Percentiles rank a stretch among this genome's conserved stretches.
Evolutionary conservation across 2,888 invertebrate species (phyloP).

Genomic region (Calliopum simillimum): DNA sequence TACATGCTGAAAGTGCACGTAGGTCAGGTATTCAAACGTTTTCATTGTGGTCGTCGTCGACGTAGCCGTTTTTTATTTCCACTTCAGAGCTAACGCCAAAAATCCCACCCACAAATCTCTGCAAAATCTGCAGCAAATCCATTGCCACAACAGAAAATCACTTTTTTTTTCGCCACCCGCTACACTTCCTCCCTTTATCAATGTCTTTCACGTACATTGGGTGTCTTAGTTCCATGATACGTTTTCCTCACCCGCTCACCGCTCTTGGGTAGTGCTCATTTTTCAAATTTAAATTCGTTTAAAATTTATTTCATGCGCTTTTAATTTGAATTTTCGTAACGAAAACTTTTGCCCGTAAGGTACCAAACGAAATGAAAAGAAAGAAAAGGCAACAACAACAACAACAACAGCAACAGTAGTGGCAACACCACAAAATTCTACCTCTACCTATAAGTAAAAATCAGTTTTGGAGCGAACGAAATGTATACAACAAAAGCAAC

Average conservation of each 20-base stretch:
- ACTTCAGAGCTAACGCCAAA: conserved; percentile 6
- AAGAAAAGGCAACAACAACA: neutral
- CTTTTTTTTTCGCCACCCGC: neutral
- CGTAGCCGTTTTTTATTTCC: neutral
- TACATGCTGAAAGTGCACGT: neutral
- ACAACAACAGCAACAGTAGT: neutral
- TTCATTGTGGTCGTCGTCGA: neutral
- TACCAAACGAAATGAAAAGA: too few species aligned
- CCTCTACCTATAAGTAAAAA: too few species aligned
- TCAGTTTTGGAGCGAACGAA: too few species aligned
- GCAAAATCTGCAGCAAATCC: neutral
- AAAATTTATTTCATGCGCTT: conserved; percentile 58
- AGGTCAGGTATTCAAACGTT: neutral
- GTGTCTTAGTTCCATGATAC: neutral
- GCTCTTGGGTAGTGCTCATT: neutral
- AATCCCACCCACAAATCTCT: neutral
- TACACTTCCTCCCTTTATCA: neutral
- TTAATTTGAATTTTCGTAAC: conserved; percentile 51
- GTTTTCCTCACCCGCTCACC: neutral
- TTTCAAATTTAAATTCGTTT: conserved; percentile 47
- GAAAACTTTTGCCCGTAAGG: conserved; percentile 3
- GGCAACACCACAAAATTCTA: too few species aligned
- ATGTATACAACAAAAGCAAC: neutral
- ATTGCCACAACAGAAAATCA: neutral
- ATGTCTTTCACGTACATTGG: neutral